Evolutionary conservation across 2,113 vertebrate genomes (phyloP), one percentile per base, ranked within the genome.

Genomic region (Fregata magnificens): DNA sequence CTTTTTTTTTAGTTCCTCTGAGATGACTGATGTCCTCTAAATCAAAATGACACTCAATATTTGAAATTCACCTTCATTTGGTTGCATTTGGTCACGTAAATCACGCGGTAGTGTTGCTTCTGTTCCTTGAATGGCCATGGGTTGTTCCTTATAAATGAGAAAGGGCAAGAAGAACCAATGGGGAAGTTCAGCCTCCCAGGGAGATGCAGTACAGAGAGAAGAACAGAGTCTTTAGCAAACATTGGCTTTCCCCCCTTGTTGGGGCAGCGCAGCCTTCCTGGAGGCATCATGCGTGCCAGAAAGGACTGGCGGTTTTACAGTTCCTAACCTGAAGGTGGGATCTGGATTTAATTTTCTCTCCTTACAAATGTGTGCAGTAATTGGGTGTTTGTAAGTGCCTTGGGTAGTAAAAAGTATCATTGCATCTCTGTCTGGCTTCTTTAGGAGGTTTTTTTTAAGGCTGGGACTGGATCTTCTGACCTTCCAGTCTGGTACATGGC

Each of bases 281-380:
- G 86, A 88, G 53, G 53, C 40, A 58, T 53, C 2, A 0, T 18
- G 40, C 69, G 10, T 56, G 62, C 71, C 71, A 76, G n/a, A 90
- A 76, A 55, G 32, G 58, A 63, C 18, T 47, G 36, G 26, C 1
- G 4, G 34, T 25, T 72, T 47, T 17, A 88, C 53, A 82, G 24
- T 65, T 96, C 36, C 56, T 72, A 87, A 85, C 44, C 73, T 77
- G 66, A 65, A 66, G 20, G 58, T 85, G 74, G 53, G 50, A 86
- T 96, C 90, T 93, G 93, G 95, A 88, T 92, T 96, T 93, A 88
- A 94, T 97, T 96, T 95, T 95, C 85, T 90, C 62, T 87, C 49
- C 19, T 73, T 85, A 80, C 66, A 82, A 93, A 93, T n/a, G 10
- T 52, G 31, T 50, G 82, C 49, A 45, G 71, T 93, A 91, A 91